Evolutionary conservation across 2,113 vertebrate genomes (phyloP), one percentile per base, ranked within the genome.

Genomic region (Malurus elegans): DNA sequence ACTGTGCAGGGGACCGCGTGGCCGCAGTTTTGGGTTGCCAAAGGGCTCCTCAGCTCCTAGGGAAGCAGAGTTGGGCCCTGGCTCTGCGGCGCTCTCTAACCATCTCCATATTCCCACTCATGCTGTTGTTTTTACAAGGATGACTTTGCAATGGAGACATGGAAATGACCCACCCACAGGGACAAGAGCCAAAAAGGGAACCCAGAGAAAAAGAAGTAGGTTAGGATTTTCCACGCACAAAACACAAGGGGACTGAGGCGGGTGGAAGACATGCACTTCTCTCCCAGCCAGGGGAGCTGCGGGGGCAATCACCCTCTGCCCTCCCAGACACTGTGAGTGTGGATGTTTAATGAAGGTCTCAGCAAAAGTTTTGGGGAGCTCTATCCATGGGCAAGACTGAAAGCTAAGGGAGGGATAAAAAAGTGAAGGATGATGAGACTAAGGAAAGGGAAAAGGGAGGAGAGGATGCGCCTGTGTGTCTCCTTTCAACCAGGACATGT

Each of bases 1-100:
- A n/a, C 89, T 4, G 4, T 54, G 71, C 92, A 78, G 0, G 0
- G 72, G 88, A 76, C 64, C 0, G 1, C 0, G 1, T 24, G 75
- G 56, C 72, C 2, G 0, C 88, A 60, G 83, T 51, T 80, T 25
- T 40, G 44, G 42, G 82, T 53, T 71, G 65, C 85, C 75, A 62
- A 48, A 79, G 79, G 73, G 70, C 44, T 72, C 66, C 50, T 60
- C 3, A 3, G 71, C 75, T 67, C 65, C 57, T 25, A 10, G 34
- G 82, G 72, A 79, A 62, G 74, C 75, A 54, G 79, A 92, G 58
- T 2, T 6, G 20, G 61, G 53, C 50, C 79, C 53, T 10, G 25
- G 65, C 85, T 58, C 87, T 73, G 67, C 0, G 0, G 60, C 82
- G 56, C 75, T 71, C 44, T 67, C 57, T 8, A 44, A 58, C 82